Conservation (phyloP, 2,888 invertebrate species). For the Lasiommata megera region DNA sequence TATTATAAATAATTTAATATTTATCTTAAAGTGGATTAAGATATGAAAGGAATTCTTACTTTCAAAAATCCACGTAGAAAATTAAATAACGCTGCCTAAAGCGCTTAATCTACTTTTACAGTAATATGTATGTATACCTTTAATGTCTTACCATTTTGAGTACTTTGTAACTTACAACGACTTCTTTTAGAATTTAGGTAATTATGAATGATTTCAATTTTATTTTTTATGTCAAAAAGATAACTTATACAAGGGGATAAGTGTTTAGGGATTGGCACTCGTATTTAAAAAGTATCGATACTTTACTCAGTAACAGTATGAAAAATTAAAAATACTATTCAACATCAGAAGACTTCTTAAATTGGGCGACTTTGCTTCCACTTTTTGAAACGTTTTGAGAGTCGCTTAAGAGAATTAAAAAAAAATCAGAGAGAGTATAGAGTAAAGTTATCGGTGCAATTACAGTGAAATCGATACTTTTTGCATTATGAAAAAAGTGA, state of each 20-base stretch:
- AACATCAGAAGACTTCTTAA: no score
- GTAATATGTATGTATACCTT: background rate
- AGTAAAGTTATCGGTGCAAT: background rate
- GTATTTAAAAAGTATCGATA: background rate
- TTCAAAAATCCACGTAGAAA: background rate
- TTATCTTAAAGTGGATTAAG: conserved; percentile 1
- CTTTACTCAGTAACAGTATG: background rate
- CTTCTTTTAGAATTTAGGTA: conserved; percentile 14
- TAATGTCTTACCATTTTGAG: background rate
- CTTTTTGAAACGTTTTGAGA: no score
- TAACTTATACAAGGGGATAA: background rate
- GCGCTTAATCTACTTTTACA: background rate
- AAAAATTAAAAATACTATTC: no score
- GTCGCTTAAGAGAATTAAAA: no score
- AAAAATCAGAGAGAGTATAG: background rate
- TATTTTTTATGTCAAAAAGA: background rate
- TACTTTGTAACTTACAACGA: conserved; percentile 24
- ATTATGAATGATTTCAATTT: background rate
- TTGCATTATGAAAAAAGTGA: background rate
- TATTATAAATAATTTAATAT: conserved; percentile 13
- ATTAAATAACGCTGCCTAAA: conserved; percentile 17
- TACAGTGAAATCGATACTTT: background rate
- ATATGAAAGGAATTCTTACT: background rate
- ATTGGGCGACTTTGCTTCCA: no score
- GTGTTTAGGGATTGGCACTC: background rate